These are phyloP conservation scores for Orycteropus afer DNA, from an alignment of 2,113 vertebrate species.

Conservation along the genomic window DNA sequence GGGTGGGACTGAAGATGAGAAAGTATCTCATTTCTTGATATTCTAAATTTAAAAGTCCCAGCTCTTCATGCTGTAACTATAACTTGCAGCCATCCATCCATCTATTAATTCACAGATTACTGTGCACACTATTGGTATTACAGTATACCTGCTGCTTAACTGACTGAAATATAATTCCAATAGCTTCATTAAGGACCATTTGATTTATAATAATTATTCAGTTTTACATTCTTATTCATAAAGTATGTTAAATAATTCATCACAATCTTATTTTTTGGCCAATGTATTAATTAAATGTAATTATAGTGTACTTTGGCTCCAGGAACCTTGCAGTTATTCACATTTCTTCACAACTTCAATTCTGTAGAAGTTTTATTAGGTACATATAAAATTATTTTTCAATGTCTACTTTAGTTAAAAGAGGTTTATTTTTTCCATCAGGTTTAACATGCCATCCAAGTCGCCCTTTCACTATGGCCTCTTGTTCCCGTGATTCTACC, in stretches of 20 bases:
- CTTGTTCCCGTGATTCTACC: constrained; percentile 97
- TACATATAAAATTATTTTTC: neutral
- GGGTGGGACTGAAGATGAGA: neutral
- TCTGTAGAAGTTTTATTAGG: neutral
- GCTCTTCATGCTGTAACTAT: too few species aligned
- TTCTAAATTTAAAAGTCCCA: neutral
- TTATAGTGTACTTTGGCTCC: neutral
- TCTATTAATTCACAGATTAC: neutral
- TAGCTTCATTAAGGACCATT: neutral
- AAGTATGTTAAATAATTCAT: neutral
- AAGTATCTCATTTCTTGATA: neutral
- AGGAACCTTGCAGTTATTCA: neutral
- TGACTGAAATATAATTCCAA: neutral
- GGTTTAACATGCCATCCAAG: constrained; percentile 95
- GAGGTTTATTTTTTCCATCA: constrained; percentile 66
- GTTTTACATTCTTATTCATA: neutral
- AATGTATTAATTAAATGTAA: neutral
- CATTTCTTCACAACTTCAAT: neutral
- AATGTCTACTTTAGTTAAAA: neutral
- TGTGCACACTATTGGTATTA: rapidly evolving
- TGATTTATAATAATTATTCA: neutral
- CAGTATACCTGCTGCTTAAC: neutral
- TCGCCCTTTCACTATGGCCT: constrained; percentile 97
- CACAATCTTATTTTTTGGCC: neutral
- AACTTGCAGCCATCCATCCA: neutral